Base-by-base conservation (phyloP, 2,797 vertebrate species). In the Gambusia yucatana region DNA sequence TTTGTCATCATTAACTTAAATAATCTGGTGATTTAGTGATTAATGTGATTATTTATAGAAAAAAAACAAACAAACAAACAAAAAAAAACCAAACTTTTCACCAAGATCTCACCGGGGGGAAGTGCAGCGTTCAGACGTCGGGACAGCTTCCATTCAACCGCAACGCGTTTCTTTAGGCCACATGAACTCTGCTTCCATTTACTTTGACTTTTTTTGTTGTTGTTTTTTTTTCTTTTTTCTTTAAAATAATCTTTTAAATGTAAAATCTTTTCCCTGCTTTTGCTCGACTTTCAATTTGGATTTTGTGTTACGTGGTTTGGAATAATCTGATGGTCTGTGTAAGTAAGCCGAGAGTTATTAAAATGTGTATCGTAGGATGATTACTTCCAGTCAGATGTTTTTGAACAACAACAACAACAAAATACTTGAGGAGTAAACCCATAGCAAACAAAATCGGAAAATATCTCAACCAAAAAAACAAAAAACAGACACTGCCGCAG, bases 31-130 rank as follows among this genome's bases (percentile, higher is more conserved):
- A 85, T 82, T 88, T 76, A 82, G 74, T 90, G 82, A 77, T 87
- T 79, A 83, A 91, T 90, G 88, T 88, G 87, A 90, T 91, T 89
- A 86, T 93, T 92, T 91, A 86, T 88, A 76, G 73, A 77, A 81
- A 83, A 83, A 81, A 61, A 81, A 82, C 33, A 33, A 81, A 82
- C 63, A 80, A 65, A 36, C 36, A 84, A 83, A 77, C 57, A 43
- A 41, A 82, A 73, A 90, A 76, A n/a, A n/a, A n/a, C n/a, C n/a
- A n/a, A n/a, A 72, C 57, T 77, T 85, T 84, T 86, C 48, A 75
- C 70, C 57, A 43, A 61, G 77, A 71, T 82, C 33, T 81, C 82
- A 77, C 78, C 74, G 6, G 69, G 78, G 77, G 81, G 80, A 73
- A 79, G 47, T 48, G 41, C 71, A 43, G 80, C 72, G 79, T 86